These are phyloP conservation scores for Dufourea novaeangliae DNA, from an alignment of 1,140 invertebrate species.

Conservation along the genomic window DNA sequence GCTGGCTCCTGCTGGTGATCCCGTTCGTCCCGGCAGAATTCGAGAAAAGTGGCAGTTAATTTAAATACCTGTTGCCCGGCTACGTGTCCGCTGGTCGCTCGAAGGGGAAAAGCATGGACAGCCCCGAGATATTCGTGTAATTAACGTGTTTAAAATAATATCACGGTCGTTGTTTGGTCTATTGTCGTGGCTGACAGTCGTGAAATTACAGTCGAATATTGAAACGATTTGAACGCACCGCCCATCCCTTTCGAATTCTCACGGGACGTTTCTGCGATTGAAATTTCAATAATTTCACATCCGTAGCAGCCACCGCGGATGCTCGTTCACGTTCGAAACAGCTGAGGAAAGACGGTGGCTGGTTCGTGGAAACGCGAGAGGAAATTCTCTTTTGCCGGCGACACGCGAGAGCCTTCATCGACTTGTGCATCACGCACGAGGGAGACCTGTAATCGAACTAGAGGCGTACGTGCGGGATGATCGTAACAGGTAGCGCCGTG, in stretches of 20 bases:
- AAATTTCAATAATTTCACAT: background rate
- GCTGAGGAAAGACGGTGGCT: background rate
- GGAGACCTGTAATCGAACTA: slow-evolving; percentile 8
- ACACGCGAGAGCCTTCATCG: slow-evolving; percentile 11
- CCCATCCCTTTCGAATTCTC: background rate
- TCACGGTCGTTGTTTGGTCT: background rate
- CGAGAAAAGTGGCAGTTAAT: slow-evolving; percentile 55
- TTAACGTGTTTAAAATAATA: slow-evolving; percentile 19
- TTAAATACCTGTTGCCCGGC: slow-evolving; percentile 67
- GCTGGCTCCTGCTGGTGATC: slow-evolving; percentile 9
- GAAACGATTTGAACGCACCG: background rate
- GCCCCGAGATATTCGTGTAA: background rate
- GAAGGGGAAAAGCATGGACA: background rate
- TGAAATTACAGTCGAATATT: background rate
- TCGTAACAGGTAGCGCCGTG: slow-evolving; percentile 28
- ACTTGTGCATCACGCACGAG: slow-evolving; percentile 24
- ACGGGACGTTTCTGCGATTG: background rate
- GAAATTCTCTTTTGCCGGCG: background rate
- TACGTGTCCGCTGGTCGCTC: slow-evolving; percentile 12
- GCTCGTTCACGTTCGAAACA: background rate
- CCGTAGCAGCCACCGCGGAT: background rate
- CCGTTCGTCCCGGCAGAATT: slow-evolving; percentile 46
- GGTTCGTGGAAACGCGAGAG: too few relatives aligned
- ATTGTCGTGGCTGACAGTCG: background rate
- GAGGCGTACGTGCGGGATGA: slow-evolving; percentile 30